Evolutionary conservation across 2,797 vertebrate genomes (phyloP).

Genomic region (Myotis pilosus): DNA sequence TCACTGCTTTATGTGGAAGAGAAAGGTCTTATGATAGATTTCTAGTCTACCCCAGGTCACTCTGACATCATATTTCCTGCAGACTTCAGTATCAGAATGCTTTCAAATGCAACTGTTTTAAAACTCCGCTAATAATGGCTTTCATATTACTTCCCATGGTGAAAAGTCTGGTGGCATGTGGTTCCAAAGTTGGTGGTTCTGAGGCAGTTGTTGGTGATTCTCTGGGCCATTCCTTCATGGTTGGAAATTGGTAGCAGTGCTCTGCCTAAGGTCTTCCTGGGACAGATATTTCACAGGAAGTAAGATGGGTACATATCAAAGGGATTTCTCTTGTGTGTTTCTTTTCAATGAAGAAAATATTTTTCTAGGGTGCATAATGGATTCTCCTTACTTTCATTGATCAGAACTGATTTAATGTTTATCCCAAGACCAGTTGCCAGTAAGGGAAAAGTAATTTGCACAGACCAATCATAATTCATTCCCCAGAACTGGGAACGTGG

Average conservation of each 20-base stretch:
- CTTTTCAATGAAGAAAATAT: background rate
- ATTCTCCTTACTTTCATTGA: background rate
- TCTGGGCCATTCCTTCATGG: background rate
- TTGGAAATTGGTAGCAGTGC: background rate
- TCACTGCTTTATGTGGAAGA: background rate
- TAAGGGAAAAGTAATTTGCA: background rate
- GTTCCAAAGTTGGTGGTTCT: background rate
- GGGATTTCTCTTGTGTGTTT: background rate
- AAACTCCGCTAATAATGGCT: background rate
- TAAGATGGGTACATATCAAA: background rate
- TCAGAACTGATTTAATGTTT: background rate
- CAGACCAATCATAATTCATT: background rate
- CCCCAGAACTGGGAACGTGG: background rate
- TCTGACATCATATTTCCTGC: background rate
- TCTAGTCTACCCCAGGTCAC: background rate
- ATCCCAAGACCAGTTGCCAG: background rate
- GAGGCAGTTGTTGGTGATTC: background rate
- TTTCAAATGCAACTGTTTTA: background rate
- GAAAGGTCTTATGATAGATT: background rate
- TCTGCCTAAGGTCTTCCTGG: background rate
- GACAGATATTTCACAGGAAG: background rate
- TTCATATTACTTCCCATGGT: background rate
- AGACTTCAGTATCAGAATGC: background rate
- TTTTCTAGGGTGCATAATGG: background rate
- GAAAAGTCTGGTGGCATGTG: background rate